Base-by-base conservation (phyloP, 2,888 invertebrate species). In the Drosophila rubida region DNA sequence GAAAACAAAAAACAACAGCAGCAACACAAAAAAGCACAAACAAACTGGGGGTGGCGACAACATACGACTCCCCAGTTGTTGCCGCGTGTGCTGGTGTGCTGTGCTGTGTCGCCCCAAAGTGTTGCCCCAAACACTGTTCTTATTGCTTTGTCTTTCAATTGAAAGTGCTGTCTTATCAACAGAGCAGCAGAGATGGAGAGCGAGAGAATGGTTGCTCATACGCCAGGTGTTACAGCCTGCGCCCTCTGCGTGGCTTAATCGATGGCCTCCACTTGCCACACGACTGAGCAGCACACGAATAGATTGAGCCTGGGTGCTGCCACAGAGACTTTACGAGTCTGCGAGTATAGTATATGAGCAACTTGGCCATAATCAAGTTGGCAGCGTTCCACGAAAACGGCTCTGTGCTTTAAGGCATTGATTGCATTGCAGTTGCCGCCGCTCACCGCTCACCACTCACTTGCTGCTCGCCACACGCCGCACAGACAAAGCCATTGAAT, bases 341-440 rank as follows among this genome's bases (percentile, higher is more conserved):
- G 4, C 32, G 2, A 32, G 32, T 32, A 11, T 19, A 53, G 58
- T 50, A 65, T 57, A 55, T 46, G 69, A 69, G 69, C 70, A 22
- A 76, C 45, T 45, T 67, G 77, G 73, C 58, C 61, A 58, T 83
- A 80, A 80, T 83, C 70, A 86, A 80, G 60, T 83, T 74, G 74
- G 74, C 74, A 51, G 23, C 42, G 37, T 49, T 58, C 74, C 79
- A 78, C 39, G 32, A 39, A 54, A 63, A 59, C 25, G 41, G 41
- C 35, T 42, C 42, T 13, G 27, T 30, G 46, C 81, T 67, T 75
- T 67, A 71, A 70, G 59, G 49, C 71, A 75, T 81, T 70, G 79
- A 75, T 71, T 70, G 69, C 55, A 23, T 23, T 23, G 53, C 41
- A n/a, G 41, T 50, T 13, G 41, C 32, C n/a, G n/a, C n/a, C n/a